These are phyloP conservation scores for Epinotia nisella DNA, from an alignment of 2,888 invertebrate species.

Conservation along the genomic window DNA sequence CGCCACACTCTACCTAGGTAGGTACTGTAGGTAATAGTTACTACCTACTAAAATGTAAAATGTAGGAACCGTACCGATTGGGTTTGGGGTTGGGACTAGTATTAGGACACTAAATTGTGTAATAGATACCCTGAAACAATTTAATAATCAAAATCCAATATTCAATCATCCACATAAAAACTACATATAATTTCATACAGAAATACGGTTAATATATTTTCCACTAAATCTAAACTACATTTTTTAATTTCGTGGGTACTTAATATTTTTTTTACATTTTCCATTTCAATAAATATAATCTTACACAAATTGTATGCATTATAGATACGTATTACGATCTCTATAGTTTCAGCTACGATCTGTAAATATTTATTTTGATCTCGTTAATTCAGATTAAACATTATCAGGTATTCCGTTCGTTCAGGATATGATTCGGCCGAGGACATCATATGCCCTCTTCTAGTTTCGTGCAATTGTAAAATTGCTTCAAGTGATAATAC, in stretches of 20 bases:
- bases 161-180: conserved; percentile 83
- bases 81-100: conserved; percentile 14
- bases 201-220: conserved; percentile 85
- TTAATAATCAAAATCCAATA: conserved; percentile 81
- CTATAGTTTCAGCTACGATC: conserved; percentile 65
- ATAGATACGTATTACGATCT: conserved; percentile 61
- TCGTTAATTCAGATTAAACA: conserved; percentile 63
- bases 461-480: conserved; percentile 36
- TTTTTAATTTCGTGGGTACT: conserved; percentile 72
- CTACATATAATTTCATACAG: conserved; percentile 85
- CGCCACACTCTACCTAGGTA: too few relatives aligned
- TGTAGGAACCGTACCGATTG: neutral
- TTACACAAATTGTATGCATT: conserved; percentile 73
- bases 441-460: conserved; percentile 47
- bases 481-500: conserved; percentile 30
- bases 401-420: conserved; percentile 79
- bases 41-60: neutral
- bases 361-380: conserved; percentile 70
- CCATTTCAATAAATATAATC: conserved; percentile 78
- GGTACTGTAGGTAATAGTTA: too few relatives aligned
- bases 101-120: conserved; percentile 51
- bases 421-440: conserved; percentile 74
- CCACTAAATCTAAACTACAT: conserved; percentile 80
- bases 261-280: conserved; percentile 80
- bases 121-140: conserved; percentile 75